Percentiles rank a stretch among this genome's conserved stretches.
Conservation (phyloP, 1,140 invertebrate genomes). For the Drepana arcuata region DNA sequence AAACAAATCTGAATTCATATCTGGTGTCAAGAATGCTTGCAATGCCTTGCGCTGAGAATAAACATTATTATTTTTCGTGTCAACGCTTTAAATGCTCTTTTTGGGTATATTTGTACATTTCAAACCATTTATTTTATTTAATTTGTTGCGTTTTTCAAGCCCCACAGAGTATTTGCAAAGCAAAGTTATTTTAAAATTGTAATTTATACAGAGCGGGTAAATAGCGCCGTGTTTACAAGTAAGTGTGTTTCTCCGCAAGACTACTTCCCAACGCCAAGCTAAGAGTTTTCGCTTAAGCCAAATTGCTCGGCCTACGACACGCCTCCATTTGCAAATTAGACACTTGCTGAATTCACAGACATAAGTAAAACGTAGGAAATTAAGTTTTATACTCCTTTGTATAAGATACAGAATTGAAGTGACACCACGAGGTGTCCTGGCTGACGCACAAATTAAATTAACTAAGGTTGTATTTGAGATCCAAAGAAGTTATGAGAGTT, state of each 20-base stretch:
- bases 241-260: constrained; percentile 21
- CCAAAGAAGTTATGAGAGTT: constrained; percentile 10
- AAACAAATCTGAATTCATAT: no score
- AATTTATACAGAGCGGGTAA: no score
- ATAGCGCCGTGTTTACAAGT: no score
- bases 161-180: no score
- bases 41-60: no score
- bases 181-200: no score
- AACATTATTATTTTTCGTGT: no score
- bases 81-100: no score
- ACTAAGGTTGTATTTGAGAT: constrained; percentile 11
- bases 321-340: constrained; percentile 66
- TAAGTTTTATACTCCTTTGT: constrained; percentile 5
- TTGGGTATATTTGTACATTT: no score
- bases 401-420: constrained; percentile 1
- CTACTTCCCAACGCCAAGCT: constrained; percentile 25
- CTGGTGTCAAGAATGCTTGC: no score
- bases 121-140: no score
- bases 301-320: constrained; percentile 55
- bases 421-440: neutral
- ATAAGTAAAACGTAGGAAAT: constrained; percentile 3
- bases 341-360: constrained; percentile 14
- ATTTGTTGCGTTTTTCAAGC: no score
- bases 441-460: constrained; percentile 10
- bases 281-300: constrained; percentile 59